A percentile compares a stretch with the other conserved stretches of the same genome.
Evolutionary conservation across 2,797 vertebrate genomes (phyloP).

Genomic region (Diglossa cyanea): DNA sequence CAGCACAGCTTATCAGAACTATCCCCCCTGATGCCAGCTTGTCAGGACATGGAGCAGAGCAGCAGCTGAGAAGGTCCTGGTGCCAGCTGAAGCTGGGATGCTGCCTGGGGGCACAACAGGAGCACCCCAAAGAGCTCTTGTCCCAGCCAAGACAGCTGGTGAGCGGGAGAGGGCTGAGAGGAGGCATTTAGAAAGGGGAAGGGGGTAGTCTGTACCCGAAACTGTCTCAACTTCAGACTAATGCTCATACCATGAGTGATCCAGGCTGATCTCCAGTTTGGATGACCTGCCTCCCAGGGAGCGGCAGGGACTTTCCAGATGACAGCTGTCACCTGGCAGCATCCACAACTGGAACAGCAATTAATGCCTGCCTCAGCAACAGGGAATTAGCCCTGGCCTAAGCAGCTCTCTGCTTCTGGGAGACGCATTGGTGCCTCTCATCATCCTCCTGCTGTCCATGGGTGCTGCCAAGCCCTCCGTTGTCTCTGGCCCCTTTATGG

Average conservation of each 20-base stretch:
- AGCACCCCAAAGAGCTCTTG: not conserved
- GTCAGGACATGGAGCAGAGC: not conserved
- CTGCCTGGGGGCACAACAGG: not conserved
- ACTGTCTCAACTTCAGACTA: not conserved
- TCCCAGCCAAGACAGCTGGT: not conserved
- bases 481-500: rapidly evolving
- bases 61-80: not conserved
- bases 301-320: slow-evolving; percentile 54
- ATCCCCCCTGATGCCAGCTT: not conserved
- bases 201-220: not conserved
- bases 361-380: not conserved
- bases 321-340: slow-evolving; percentile 43
- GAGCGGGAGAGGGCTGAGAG: not conserved
- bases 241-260: not conserved
- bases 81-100: not conserved
- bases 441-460: not conserved
- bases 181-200: not conserved
- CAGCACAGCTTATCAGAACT: not conserved
- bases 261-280: not conserved
- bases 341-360: not conserved
- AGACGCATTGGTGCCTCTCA: not conserved
- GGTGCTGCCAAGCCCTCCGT: not conserved
- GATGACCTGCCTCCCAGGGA: slow-evolving; percentile 32
- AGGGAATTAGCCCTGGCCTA: not conserved
- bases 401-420: not conserved